A percentile compares a stretch with the other conserved stretches of the same genome.
These are phyloP conservation scores for Chelonus insularis DNA, from an alignment of 1,140 invertebrate species.

Conservation along the genomic window DNA sequence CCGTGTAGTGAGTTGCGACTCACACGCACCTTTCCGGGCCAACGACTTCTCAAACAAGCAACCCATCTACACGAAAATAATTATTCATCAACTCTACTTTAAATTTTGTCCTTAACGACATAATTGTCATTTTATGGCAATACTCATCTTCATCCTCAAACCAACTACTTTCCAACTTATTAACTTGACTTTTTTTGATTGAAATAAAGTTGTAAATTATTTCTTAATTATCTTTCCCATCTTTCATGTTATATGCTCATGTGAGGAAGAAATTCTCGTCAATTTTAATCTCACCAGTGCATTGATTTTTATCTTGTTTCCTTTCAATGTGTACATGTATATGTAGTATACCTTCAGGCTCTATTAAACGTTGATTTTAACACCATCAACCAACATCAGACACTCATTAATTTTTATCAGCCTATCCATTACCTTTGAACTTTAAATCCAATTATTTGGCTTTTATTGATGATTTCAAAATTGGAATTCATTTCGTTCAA, in stretches of 20 bases:
- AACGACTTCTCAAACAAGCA: constrained; percentile 13
- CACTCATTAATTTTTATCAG: constrained; percentile 28
- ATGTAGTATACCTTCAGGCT: too few relatives aligned
- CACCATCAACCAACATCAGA: constrained; percentile 3
- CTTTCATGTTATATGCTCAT: too few relatives aligned
- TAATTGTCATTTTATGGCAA: too few relatives aligned
- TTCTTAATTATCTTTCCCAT: too few relatives aligned
- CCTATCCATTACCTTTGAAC: constrained; percentile 22
- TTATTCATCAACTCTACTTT: neutral
- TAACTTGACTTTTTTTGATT: too few relatives aligned
- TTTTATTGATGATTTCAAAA: neutral
- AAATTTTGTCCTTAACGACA: too few relatives aligned
- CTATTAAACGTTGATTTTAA: constrained; percentile 25
- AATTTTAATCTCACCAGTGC: neutral
- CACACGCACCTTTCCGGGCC: constrained; percentile 22
- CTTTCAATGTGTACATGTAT: neutral
- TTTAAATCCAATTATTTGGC: constrained; percentile 18
- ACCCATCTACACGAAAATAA: constrained; percentile 7
- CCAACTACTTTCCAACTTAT: too few relatives aligned
- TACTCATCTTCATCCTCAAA: too few relatives aligned
- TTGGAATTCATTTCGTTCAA: too few relatives aligned
- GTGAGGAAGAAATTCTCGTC: neutral
- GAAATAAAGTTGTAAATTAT: too few relatives aligned
- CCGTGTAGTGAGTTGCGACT: neutral
- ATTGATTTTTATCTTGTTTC: constrained; percentile 10